Evolutionary conservation across 2,888 invertebrate genomes (phyloP), one percentile per base, ranked within the genome.

Genomic region (Chymomyza amoena): DNA sequence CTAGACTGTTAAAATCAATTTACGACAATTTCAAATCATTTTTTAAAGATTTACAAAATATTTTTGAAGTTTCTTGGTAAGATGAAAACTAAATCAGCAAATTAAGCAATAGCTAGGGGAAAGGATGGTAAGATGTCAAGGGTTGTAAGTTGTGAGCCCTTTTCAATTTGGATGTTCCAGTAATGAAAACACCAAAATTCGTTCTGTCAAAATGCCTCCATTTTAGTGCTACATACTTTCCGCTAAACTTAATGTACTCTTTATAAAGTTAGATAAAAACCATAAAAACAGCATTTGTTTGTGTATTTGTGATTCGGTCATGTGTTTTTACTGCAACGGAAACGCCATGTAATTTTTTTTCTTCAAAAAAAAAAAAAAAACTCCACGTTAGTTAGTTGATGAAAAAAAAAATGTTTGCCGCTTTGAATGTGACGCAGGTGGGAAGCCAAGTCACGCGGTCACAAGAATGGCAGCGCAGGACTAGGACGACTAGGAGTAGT

Each of bases 261-360:
- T 51, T 16, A 6, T 51, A 32, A 51, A 2, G 15, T 51, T 51
- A 15, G 9, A 51, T 10, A 20, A 57, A 18, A n/a, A 5, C 2
- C 25, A 36, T 62, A 36, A 59, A 59, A 68, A 50, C 67, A 61
- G 72, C 65, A 76, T 64, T 68, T 68, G 64, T n/a, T 60, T 72
- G 60, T 67, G 18, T 61, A 69, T 75, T 76, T 76, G 73, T 84
- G 84, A 81, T 84, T 84, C 72, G 84, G 77, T 80, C 86, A 86
- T 84, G 83, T 86, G 86, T 84, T 84, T 84, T 84, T 81, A 84
- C 86, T 86, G 86, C 83, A 84, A 81, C 83, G 83, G 83, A 84
- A 84, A 84, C 83, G 83, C 75, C 86, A 81, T 86, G 83, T 84
- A 81, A 76, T 71, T 84, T 84, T 82, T 76, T 71, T 84, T 84